Percentiles rank a stretch among this genome's conserved stretches.
Conservation (phyloP, 2,797 vertebrate genomes). For the Xyrichtys novacula region DNA sequence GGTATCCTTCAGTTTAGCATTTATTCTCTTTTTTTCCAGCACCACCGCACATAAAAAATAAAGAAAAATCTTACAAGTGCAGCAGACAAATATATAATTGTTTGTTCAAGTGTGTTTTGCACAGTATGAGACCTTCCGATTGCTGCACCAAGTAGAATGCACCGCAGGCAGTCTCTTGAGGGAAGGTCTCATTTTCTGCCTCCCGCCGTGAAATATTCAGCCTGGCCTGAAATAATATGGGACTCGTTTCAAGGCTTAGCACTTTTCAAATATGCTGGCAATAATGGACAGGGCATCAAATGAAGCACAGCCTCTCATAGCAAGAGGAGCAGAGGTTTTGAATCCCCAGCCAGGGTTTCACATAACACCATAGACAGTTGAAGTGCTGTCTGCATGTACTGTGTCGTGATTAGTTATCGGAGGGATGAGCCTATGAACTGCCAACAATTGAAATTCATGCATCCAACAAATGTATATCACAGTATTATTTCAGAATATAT, state of each 20-base stretch:
- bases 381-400: conserved; percentile 68
- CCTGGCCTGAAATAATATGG: conserved; percentile 88
- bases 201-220: conserved; percentile 88
- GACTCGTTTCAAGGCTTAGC: conserved; percentile 88
- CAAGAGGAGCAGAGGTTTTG: conserved; percentile 83
- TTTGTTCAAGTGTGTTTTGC: conserved; percentile 88
- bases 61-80: conserved; percentile 79
- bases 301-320: conserved; percentile 86
- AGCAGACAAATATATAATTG: conserved; percentile 88
- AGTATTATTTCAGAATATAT: conserved; percentile 49
- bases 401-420: conserved; percentile 61
- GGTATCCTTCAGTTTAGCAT: conserved; percentile 67
- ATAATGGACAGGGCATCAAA: conserved; percentile 87
- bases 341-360: conserved; percentile 79
- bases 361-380: conserved; percentile 76
- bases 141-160: conserved; percentile 85
- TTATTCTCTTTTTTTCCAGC: conserved; percentile 50
- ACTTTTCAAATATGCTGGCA: conserved; percentile 88
- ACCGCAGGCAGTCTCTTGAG: conserved; percentile 89
- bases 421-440: conserved; percentile 48
- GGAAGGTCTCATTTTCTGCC: conserved; percentile 89
- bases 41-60: conserved; percentile 63
- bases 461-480: conserved; percentile 25
- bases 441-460: conserved; percentile 51
- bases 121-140: conserved; percentile 86